phyloP scores from a whole-genome alignment of 2,797 vertebrate species.

The Chromis chromis region DNA sequence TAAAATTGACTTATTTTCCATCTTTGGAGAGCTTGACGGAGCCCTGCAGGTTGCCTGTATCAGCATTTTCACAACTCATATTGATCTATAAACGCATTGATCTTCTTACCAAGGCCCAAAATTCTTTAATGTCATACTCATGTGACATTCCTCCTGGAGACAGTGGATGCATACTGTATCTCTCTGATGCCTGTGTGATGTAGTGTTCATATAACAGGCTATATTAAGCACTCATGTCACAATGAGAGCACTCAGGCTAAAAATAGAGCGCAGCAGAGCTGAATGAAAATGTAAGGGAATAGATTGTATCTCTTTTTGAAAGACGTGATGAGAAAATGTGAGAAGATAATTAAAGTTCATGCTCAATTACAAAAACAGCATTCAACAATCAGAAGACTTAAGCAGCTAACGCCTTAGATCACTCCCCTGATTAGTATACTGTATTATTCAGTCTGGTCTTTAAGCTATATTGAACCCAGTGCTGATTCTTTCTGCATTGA shows the following conservation, averaged over 20 bases:
- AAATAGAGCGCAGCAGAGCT: constrained; percentile 13
- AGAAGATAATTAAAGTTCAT: constrained; percentile 11
- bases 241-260: constrained; percentile 4
- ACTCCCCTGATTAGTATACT: no score
- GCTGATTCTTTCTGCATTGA: no score
- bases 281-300: not conserved
- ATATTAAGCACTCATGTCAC: constrained; percentile 16
- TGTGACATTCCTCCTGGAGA: not conserved
- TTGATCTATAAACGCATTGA: constrained; percentile 21
- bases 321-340: constrained; percentile 1
- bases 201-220: constrained; percentile 4
- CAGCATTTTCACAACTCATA: constrained; percentile 15
- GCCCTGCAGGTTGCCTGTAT: constrained; percentile 6
- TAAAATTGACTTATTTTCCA: not conserved
- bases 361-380: constrained; percentile 19
- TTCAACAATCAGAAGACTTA: no score
- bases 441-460: no score
- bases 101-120: constrained; percentile 6
- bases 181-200: constrained; percentile 3
- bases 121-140: constrained; percentile 12
- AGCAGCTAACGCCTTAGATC: no score
- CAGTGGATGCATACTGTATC: not conserved
- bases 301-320: constrained; percentile 1
- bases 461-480: no score
- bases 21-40: not conserved